Conservation (phyloP, 35 echinoderm and acorn worm species). For the Diadema setosum region DNA sequence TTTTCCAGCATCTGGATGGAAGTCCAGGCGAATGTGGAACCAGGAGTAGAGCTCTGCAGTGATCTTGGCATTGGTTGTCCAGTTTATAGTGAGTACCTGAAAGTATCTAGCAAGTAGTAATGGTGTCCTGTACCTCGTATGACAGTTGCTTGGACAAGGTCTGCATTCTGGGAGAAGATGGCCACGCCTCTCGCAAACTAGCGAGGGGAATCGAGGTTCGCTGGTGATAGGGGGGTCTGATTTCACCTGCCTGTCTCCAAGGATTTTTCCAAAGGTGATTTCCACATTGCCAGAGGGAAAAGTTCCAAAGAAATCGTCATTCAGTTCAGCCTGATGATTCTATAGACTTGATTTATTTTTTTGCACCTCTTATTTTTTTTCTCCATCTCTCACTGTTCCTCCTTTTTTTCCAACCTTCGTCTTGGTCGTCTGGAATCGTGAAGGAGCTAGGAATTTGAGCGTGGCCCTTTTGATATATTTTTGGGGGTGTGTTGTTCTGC, state of each 20-base stretch:
- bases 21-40: too few species aligned
- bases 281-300: neutral
- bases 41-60: too few species aligned
- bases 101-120: too few species aligned
- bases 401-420: neutral
- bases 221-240: neutral
- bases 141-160: too few species aligned
- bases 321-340: neutral
- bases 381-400: neutral
- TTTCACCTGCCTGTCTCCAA: neutral
- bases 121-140: too few species aligned
- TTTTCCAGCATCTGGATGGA: too few species aligned
- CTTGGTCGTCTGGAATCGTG: neutral
- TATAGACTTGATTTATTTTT: conserved; percentile 1
- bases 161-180: too few species aligned
- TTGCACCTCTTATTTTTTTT: neutral
- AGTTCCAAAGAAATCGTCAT: neutral
- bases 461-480: neutral
- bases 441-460: neutral
- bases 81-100: too few species aligned
- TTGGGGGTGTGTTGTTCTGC: neutral
- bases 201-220: too few species aligned
- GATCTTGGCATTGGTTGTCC: too few species aligned
- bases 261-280: conserved; percentile 22
- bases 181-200: too few species aligned